phyloP scores from a whole-genome alignment of 2,888 invertebrate genomes.

The Cephus rjabovi region DNA sequence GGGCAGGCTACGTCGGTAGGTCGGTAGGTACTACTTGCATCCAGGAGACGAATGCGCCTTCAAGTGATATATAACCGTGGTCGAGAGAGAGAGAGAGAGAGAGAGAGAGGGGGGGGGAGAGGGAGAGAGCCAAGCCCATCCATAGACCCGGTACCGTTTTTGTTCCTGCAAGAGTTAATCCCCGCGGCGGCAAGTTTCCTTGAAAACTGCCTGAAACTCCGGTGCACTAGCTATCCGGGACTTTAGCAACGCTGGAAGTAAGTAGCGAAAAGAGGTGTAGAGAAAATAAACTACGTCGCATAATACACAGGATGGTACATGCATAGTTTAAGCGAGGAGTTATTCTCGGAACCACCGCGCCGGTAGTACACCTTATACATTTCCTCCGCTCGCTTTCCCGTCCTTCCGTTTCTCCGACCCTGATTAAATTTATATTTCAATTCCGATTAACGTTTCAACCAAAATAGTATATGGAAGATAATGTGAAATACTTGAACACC shows the following conservation, averaged over 20 bases:
- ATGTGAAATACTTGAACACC: background rate
- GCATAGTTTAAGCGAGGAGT: constrained; percentile 7
- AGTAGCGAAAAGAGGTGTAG: constrained; percentile 37
- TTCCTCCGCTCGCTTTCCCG: background rate
- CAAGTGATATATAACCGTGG: constrained; percentile 24
- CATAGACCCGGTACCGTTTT: constrained; percentile 43
- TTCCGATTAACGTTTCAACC: constrained; percentile 26
- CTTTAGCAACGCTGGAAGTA: constrained; percentile 15
- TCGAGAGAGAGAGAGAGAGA: constrained; percentile 13
- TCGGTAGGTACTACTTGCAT: too few species aligned
- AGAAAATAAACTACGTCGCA: constrained; percentile 50
- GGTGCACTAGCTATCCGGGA: constrained; percentile 17
- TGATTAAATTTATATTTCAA: constrained; percentile 53
- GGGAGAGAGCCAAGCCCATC: constrained; percentile 8
- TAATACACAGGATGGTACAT: constrained; percentile 36
- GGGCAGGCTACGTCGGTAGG: background rate
- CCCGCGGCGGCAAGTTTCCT: constrained; percentile 47
- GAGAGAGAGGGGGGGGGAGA: background rate
- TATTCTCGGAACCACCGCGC: constrained; percentile 16
- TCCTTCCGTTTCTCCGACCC: constrained; percentile 11
- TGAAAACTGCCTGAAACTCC: constrained; percentile 48
- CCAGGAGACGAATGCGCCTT: constrained; percentile 8
- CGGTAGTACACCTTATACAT: constrained; percentile 14
- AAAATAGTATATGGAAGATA: background rate
- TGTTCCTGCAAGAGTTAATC: constrained; percentile 56